Evolutionary conservation across 2,113 vertebrate species (phyloP), one percentile per base, ranked within the genome.

Genomic region (Erpornis zantholeuca): DNA sequence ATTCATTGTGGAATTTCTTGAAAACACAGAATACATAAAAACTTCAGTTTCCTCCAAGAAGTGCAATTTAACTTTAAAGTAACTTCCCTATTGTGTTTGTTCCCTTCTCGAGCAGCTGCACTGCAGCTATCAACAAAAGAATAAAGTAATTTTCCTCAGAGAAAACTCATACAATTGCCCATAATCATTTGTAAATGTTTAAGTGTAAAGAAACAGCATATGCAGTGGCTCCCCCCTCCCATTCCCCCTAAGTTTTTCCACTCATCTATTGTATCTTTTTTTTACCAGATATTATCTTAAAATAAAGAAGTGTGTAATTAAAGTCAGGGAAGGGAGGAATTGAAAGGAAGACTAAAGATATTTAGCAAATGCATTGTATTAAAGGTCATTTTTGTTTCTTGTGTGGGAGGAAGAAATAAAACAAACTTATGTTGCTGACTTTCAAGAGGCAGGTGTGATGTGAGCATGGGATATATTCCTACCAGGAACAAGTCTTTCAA

Each of bases 181-280:
- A 40, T 91, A 97, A 96, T 98, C 97, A 97, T 97, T 97, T 95
- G 86, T 86, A 93, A 85, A 95, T 79, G 36, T 94, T 97, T 96
- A 96, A 97, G 86, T 82, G 91, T 92, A 96, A 96, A 96, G 75
- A 82, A 96, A 68, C 40, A 63, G 50, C 78, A 49, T 91, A 87
- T 92, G 66, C 60, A 78, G 70, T 86, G 84, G 70, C 60, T 95
- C 65, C 69, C 78, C 82, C 81, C 75, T 93, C 95, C 69, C 69
- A 8, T 80, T 85, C 15, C 63, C 27, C 21, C 5, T 64, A 94
- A 94, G 73, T 92, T 95, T 97, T 92, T 84, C 77, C 71, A 82
- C 84, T 95, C 33, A 16, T 97, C 94, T 96, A 23, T 97, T 97
- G 42, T 91, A 83, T 97, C 87, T 96, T 1, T 69, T 97, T 97